These are phyloP conservation scores for Mionectes olivaceus DNA, from an alignment of 2,797 vertebrate genomes.

Conservation along the genomic window DNA sequence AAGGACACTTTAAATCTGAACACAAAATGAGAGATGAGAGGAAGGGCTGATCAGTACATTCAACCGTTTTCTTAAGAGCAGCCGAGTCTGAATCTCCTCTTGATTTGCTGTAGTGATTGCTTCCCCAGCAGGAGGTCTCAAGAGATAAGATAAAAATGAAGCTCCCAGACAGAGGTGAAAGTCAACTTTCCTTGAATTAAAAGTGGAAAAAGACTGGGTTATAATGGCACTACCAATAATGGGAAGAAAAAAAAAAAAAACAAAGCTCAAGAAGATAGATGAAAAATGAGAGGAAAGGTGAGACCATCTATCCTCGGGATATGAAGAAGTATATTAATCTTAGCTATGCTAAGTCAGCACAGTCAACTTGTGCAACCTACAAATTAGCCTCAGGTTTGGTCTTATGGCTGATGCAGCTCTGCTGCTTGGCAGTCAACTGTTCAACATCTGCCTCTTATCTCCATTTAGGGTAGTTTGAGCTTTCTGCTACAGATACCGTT, in stretches of 20 bases:
- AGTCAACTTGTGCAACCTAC: background rate
- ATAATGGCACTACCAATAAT: background rate
- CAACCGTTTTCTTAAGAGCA: background rate
- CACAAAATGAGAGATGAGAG: background rate
- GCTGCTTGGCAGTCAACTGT: background rate
- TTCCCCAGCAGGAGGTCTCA: conserved; percentile 10
- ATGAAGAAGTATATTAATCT: background rate
- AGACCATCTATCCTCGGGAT: background rate
- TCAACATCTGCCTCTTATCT: background rate
- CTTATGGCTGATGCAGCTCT: background rate
- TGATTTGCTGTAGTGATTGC: background rate
- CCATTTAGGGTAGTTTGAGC: background rate
- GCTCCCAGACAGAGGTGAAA: background rate
- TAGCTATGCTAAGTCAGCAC: background rate
- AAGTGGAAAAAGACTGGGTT: background rate
- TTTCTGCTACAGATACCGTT: background rate
- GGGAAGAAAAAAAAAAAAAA: rapidly evolving
- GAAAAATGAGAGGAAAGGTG: background rate
- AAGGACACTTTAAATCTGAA: background rate
- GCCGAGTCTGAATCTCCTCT: background rate
- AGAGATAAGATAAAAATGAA: background rate
- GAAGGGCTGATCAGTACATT: background rate
- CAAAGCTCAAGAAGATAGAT: background rate
- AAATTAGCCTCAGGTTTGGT: background rate
- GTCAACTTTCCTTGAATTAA: background rate